Conservation (phyloP, 2,888 invertebrate species). For the Diploptera punctata region DNA sequence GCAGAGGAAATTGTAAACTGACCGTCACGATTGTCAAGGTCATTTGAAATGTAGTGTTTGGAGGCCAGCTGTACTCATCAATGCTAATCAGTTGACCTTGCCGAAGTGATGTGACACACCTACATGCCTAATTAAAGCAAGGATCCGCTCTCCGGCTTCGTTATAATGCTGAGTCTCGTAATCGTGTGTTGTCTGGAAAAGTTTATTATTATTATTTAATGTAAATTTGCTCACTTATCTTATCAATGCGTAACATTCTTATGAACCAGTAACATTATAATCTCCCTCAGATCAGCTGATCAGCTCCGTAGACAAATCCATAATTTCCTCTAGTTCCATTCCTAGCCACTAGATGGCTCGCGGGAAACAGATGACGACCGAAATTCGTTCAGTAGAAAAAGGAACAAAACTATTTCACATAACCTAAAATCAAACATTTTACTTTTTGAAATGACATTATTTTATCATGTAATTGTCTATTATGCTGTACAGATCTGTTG, state of each 20-base stretch:
- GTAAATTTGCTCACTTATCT: no score
- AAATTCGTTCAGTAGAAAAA: constrained; percentile 14
- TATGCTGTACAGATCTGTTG: neutral
- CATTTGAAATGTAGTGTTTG: constrained; percentile 16
- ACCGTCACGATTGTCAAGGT: constrained; percentile 13
- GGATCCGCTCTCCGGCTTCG: neutral
- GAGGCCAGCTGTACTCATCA: constrained; percentile 24
- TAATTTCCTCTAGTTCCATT: constrained; percentile 7
- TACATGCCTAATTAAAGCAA: neutral
- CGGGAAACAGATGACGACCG: constrained; percentile 6
- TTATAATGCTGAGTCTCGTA: no score
- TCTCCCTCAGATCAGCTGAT: constrained; percentile 29
- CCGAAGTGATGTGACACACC: constrained; percentile 23
- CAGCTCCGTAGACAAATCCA: constrained; percentile 28
- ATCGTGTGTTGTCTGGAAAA: no score
- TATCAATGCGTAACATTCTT: no score
- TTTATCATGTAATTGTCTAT: neutral
- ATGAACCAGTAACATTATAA: neutral
- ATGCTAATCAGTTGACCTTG: constrained; percentile 29
- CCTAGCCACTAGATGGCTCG: constrained; percentile 33
- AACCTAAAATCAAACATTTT: constrained; percentile 21
- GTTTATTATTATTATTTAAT: no score
- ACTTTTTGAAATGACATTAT: neutral
- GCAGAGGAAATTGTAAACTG: neutral
- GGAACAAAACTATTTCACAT: constrained; percentile 3